Evolutionary conservation across 2,888 invertebrate genomes (phyloP), one percentile per base, ranked within the genome.

Genomic region (Drosophila stalkeri): DNA sequence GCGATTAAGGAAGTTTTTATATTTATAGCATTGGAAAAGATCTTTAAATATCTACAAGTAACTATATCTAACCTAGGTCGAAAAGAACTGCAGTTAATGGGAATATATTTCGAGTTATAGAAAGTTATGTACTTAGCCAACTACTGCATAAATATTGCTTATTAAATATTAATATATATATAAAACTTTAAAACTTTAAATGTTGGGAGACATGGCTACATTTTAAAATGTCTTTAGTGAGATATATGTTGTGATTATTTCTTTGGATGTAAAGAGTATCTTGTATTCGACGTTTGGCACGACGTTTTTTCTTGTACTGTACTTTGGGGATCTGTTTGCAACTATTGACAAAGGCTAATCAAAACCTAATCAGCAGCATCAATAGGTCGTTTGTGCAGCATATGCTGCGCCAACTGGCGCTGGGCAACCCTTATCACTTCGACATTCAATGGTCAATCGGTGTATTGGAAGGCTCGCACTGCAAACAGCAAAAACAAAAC

Each of bases 341-440:
- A 5, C 18, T 47, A 27, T 23, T 3, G 46, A 57, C 55, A 52
- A 60, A 39, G 75, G 69, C 84, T 73, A 77, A 90, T 85, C 90
- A 90, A 90, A 89, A 71, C 59, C 71, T 63, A 89, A 90, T 86
- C 89, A 90, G 69, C 49, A 73, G 59, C 73, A 90, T 90, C 74
- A 90, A 90, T 89, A 83, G 63, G 74, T 81, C 85, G 68, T 90
- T 85, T 83, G 61, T 37, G 35, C 33, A 35, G 37, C 63, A 63
- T 37, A 23, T 44, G 60, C 5, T 33, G 51, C 37, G 44, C 67
- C 62, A 81, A 35, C 78, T 72, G 73, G 46, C 33, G 23, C 61
- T 18, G 18, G 46, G 41, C 35, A 18, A 23, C 12, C 64, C 59
- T 77, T 67, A 57, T 62, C 78, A 64, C 8, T 31, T 18, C 23